Evolutionary conservation across 2,113 vertebrate genomes (phyloP).

Genomic region (Eptesicus fuscus): DNA sequence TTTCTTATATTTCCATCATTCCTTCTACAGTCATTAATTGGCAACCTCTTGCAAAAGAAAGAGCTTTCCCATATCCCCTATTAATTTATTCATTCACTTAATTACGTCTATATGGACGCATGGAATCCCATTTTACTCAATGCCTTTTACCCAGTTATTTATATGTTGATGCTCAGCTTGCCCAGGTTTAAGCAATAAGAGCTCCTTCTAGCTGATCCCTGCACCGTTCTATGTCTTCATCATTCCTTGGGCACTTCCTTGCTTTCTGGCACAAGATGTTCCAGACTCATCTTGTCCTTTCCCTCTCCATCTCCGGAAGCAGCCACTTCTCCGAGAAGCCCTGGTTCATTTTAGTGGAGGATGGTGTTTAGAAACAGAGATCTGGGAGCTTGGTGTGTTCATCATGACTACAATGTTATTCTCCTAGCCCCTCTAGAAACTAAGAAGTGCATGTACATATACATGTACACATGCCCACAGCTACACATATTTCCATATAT

Average conservation of each 20-base stretch:
- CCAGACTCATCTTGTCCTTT: not conserved
- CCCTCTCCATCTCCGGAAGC: not conserved
- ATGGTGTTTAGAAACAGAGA: not conserved
- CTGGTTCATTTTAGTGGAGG: not conserved
- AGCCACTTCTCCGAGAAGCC: not conserved
- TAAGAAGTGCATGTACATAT: not conserved
- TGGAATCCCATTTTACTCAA: not conserved
- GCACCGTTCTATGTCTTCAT: not conserved
- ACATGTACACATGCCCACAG: not conserved
- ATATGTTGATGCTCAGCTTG: not conserved
- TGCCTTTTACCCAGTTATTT: not conserved
- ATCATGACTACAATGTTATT: not conserved
- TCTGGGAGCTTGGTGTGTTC: not conserved
- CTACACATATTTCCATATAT: not conserved
- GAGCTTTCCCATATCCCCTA: not conserved
- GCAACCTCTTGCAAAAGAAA: not conserved
- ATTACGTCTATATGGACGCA: not conserved
- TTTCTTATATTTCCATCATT: not conserved
- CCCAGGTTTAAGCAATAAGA: not conserved
- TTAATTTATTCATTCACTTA: not conserved
- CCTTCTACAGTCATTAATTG: not conserved
- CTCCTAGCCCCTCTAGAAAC: not conserved
- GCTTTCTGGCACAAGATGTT: not conserved
- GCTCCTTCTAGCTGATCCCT: not conserved
- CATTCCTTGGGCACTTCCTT: not conserved